A percentile compares a stretch with the other conserved stretches of the same genome.
Conservation (phyloP, 2,888 invertebrate genomes). For the Drosophila parthenogenetica region DNA sequence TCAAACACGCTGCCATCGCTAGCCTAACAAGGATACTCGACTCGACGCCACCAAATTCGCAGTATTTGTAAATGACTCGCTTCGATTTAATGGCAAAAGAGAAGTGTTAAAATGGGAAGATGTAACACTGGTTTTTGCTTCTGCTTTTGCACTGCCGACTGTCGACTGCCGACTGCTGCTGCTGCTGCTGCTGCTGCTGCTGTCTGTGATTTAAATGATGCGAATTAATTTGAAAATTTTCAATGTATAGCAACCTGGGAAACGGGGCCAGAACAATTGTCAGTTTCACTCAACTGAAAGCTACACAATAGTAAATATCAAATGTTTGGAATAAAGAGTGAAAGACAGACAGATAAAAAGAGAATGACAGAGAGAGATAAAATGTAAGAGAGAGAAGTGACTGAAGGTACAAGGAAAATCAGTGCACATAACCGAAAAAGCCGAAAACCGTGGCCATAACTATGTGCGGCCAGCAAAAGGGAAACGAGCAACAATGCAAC, state of each 20-base stretch:
- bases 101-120: slow-evolving; percentile 19
- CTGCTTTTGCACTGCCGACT: slow-evolving; percentile 1
- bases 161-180: slow-evolving; percentile 3
- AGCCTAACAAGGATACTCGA: slow-evolving; percentile 16
- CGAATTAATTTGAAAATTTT: slow-evolving; percentile 77
- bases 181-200: no score
- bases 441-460: slow-evolving; percentile 79
- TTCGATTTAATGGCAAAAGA: slow-evolving; percentile 39
- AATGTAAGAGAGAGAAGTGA: slow-evolving; percentile 14
- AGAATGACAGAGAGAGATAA: slow-evolving; percentile 5
- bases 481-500: slow-evolving; percentile 60
- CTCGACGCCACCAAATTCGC: slow-evolving; percentile 17
- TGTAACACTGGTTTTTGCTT: slow-evolving; percentile 12
- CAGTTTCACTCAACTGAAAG: slow-evolving; percentile 12
- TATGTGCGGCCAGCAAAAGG: slow-evolving; percentile 75
- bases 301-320: slow-evolving; percentile 14
- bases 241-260: slow-evolving; percentile 41
- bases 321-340: slow-evolving; percentile 15
- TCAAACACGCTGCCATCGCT: slow-evolving; percentile 38
- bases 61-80: slow-evolving; percentile 25
- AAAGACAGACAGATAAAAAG: slow-evolving; percentile 22
- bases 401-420: slow-evolving; percentile 54
- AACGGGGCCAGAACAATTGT: slow-evolving; percentile 26
- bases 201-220: slow-evolving; percentile 80
- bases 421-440: slow-evolving; percentile 68